phyloP scores from a whole-genome alignment of 2,797 vertebrate genomes.

The Alectoris magna region DNA sequence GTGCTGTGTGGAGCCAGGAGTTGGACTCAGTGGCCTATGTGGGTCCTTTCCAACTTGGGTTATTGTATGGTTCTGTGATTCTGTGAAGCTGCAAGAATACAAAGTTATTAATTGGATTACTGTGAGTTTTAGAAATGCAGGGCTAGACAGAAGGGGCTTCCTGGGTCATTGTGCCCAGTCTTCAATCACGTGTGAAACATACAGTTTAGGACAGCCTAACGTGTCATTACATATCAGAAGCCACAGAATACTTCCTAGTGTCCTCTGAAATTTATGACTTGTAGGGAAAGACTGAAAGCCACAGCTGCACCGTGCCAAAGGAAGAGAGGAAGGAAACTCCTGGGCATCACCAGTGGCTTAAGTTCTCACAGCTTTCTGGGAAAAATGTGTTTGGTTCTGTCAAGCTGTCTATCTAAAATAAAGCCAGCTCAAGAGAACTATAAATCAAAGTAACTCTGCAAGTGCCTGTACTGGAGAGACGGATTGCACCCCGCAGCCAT shows the following conservation, averaged over 20 bases:
- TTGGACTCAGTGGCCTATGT: background rate
- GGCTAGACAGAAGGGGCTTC: background rate
- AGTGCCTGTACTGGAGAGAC: background rate
- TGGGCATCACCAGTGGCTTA: background rate
- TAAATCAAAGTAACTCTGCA: background rate
- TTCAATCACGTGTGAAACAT: accelerated
- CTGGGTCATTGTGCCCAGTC: background rate
- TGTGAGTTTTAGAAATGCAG: background rate
- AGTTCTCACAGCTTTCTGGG: background rate
- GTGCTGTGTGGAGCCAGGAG: background rate
- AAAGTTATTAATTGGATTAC: background rate
- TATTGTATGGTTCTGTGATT: background rate
- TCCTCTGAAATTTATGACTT: background rate
- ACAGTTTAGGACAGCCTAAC: background rate
- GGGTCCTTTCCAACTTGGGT: background rate
- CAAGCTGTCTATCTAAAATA: background rate
- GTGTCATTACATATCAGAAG: background rate
- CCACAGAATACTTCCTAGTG: background rate
- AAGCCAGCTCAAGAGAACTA: background rate
- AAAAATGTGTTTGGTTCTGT: background rate
- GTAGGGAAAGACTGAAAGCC: background rate
- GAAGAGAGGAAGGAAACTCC: background rate
- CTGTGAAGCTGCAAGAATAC: background rate
- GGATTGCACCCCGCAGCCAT: background rate
- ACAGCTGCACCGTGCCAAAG: background rate